Evolutionary conservation across 1,140 invertebrate genomes (phyloP).

Genomic region (Lucilia sericata): DNA sequence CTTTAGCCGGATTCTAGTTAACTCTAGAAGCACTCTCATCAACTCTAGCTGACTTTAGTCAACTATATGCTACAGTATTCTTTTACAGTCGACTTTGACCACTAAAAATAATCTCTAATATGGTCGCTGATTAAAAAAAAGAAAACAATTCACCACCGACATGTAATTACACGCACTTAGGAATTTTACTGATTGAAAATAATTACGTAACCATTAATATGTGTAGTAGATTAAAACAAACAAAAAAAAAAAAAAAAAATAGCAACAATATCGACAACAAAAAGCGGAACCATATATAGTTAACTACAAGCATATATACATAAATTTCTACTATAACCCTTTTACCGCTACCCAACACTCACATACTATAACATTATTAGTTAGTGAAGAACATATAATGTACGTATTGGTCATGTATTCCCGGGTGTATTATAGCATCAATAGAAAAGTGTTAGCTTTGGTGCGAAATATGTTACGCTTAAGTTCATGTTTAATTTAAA

Average conservation of each 20-base stretch:
- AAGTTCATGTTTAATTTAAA: conserved; percentile 17
- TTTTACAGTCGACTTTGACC: no score
- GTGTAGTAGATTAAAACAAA: not conserved
- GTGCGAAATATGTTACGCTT: conserved; percentile 19
- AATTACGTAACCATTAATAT: conserved; percentile 46
- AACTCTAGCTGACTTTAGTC: no score
- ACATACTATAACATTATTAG: no score
- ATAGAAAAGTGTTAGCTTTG: conserved; percentile 14
- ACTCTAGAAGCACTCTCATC: no score
- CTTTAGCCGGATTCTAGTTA: no score
- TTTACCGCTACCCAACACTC: not conserved
- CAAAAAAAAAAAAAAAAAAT: not conserved
- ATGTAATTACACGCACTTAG: conserved; percentile 51
- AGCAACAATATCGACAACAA: no score
- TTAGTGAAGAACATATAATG: no score
- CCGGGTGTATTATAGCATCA: not conserved
- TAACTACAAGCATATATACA: not conserved
- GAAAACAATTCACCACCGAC: conserved; percentile 38
- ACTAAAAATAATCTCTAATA: no score
- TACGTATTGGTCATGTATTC: not conserved
- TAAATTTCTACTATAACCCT: not conserved
- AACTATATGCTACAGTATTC: no score
- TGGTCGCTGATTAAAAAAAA: not conserved
- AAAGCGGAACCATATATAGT: not conserved
- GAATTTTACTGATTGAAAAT: conserved; percentile 48